Base-by-base conservation (phyloP, 2,888 invertebrate species). In the Omphaloscelis lunosa region DNA sequence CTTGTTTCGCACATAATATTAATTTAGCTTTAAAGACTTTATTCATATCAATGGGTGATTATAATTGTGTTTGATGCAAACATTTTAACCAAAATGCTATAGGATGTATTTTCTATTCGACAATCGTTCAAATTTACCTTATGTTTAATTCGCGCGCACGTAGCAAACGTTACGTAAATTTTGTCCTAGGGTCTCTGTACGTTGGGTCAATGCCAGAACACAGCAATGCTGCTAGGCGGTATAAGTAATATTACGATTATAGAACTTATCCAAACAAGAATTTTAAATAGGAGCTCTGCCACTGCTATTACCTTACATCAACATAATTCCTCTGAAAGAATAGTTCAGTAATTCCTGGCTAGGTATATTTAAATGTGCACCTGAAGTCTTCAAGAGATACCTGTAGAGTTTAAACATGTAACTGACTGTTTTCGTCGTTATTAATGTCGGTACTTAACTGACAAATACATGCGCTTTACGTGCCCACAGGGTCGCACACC, bases 401-500 rank as follows among this genome's bases (percentile, higher is more conserved):
- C 82, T 80, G 85, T 67, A 68, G 34, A 66, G 34, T 66, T 70
- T 41, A 59, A 58, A n/a, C 58, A 20, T 34, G 68, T 63, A 51
- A 20, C 41, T 56, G 23, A 41, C 62, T 48, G 63, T 63, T 45
- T 73, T 67, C 7, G 17, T 73, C 23, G 72, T 83, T 45, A 83
- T 77, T 65, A 83, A 86, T 77, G 69, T 66, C 77, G 77, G 69
- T 67, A 79, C 59, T 75, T 66, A 63, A 39, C 69, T 66, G 77
- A 82, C 45, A 82, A 86, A 86, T 86, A 77, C 72, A 71, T 58
- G 78, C 27, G 73, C 72, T 75, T 66, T 67, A 72, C 79, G n/a
- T 59, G 45, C 63, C 72, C 74, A 12, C 86, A 59, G 56, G 69
- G 69, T 66, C 45, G n/a, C 63, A 53, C 23, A 73, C 72, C 68